Base-by-base conservation (phyloP, 2,113 vertebrate genomes). In the Chloropsis hardwickii region DNA sequence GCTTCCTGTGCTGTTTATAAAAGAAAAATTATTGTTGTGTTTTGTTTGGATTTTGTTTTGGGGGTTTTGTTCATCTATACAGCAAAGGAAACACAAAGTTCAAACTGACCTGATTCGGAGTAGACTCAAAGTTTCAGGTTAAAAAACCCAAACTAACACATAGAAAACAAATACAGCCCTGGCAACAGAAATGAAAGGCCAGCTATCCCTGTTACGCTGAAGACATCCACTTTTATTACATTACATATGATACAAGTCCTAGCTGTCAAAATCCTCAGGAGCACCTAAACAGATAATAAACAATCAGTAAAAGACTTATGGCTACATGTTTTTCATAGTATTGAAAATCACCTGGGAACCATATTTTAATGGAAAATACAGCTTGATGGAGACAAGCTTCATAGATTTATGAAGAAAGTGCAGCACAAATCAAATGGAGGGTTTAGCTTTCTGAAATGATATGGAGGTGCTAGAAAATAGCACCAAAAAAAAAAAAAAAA, bases 321-420 rank as follows among this genome's bases (percentile, higher is more conserved):
- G 96, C 96, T 92, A 95, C 97, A 98, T 95, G 97, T 98, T 98
- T 98, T 98, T 93, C 95, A 96, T 92, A 95, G 95, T 98, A 98
- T 96, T 97, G 97, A 96, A 97, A 98, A 98, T 98, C 98, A 98
- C 98, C 98, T 78, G 86, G 96, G 95, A 97, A 97, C 94, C 96
- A 98, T 98, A 95, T 98, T 98, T 98, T 98, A 98, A 98, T 97
- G 97, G 98, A 98, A 98, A 99, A 98, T 98, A 97, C 97, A 98
- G 93, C 94, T 97, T 95, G 94, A 97, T 96, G 97, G 97, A 95
- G 95, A 97, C 97, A 92, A 96, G 94, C 95, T 91, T 74, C 71
- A 77, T 94, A 96, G 97, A 98, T 98, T 98, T 98, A 98, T 98
- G 96, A 98, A 97, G 95, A 97, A 98, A 97, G 56, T 93, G 69